Base-by-base conservation (phyloP, 2,113 vertebrate genomes). In the Austrofundulus limnaeus region DNA sequence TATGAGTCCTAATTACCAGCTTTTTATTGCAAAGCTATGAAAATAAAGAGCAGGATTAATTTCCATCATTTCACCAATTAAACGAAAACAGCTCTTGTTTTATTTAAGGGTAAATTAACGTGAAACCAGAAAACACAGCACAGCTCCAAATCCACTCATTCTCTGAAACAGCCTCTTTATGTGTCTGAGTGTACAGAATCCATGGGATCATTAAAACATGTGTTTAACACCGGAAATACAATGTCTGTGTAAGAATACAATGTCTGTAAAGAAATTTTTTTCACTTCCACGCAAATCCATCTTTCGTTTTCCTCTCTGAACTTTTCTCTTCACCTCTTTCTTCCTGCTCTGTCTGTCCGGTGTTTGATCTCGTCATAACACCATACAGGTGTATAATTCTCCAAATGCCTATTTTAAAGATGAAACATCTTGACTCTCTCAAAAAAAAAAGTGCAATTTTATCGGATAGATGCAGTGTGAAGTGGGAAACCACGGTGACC, bases 101-200 rank as follows among this genome's bases (percentile, higher is more conserved):
- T 77, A 85, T 82, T 84, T 51, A 72, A 59, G 9, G 23, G 12
- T 53, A 56, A 61, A 80, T 79, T 70, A 75, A 52, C 61, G 54
- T 60, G 24, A 56, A 39, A 60, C 62, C 12, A 53, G 31, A 31
- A 70, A 73, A 61, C 31, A 69, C 38, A 37, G 45, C 41, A 59
- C 16, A 52, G 19, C 24, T 39, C 23, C 15, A 28, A 31, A 24
- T 42, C 38, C 21, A 23, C 25, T 57, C 37, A 23, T 11, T 55
- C 39, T 37, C 69, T 43, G 46, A 50, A 81, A 37, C 2, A 65
- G 34, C 52, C 28, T 12, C 16, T 23, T 24, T 56, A 11, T 43
- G 31, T 24, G 11, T 43, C 51, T 31, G 15, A 7, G 11, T 41
- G 50, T 24, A 46, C 19, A 21, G 42, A 34, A 24, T 45, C 34